A percentile compares a stretch with the other conserved stretches of the same genome.
phyloP scores from a whole-genome alignment of 2,113 vertebrate genomes.

The Pangasianodon hypophthalmus region DNA sequence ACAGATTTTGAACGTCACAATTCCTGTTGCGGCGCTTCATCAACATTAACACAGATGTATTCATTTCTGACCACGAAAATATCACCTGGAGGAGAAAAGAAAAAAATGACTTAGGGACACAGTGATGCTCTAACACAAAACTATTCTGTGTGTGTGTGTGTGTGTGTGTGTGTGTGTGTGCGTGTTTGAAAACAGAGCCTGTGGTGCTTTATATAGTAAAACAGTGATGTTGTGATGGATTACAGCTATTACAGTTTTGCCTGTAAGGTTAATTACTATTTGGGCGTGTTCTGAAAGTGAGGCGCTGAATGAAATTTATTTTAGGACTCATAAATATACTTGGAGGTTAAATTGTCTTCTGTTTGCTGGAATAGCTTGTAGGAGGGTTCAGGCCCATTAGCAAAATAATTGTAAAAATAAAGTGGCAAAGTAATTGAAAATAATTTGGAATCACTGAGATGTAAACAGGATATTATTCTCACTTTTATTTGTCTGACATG shows the following conservation, averaged over 20 bases:
- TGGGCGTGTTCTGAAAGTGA: slow-evolving; percentile 60
- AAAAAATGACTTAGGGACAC: not conserved
- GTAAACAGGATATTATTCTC: slow-evolving; percentile 66
- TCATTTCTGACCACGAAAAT: not conserved
- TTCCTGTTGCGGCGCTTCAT: not conserved
- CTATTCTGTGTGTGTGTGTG: not conserved
- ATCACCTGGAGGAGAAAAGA: not conserved
- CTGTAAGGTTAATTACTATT: slow-evolving; percentile 64
- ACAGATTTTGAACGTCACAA: not conserved
- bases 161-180: not conserved
- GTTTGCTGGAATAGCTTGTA: slow-evolving; percentile 53
- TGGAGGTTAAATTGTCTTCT: slow-evolving; percentile 58
- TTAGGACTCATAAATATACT: slow-evolving; percentile 49
- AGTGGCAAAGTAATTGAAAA: slow-evolving; percentile 60
- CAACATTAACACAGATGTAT: not conserved
- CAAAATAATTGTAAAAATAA: slow-evolving; percentile 50
- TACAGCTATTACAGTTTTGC: slow-evolving; percentile 69
- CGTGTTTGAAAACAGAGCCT: not conserved
- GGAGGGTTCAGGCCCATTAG: slow-evolving; percentile 59
- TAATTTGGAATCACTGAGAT: slow-evolving; percentile 65
- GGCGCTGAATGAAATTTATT: slow-evolving; percentile 62
- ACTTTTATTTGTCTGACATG: slow-evolving; percentile 50
- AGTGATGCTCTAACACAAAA: not conserved
- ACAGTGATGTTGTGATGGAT: slow-evolving; percentile 56
- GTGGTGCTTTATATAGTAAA: slow-evolving; percentile 6